These are phyloP conservation scores for Platalea minor DNA, from an alignment of 2,797 vertebrate species.

Conservation along the genomic window DNA sequence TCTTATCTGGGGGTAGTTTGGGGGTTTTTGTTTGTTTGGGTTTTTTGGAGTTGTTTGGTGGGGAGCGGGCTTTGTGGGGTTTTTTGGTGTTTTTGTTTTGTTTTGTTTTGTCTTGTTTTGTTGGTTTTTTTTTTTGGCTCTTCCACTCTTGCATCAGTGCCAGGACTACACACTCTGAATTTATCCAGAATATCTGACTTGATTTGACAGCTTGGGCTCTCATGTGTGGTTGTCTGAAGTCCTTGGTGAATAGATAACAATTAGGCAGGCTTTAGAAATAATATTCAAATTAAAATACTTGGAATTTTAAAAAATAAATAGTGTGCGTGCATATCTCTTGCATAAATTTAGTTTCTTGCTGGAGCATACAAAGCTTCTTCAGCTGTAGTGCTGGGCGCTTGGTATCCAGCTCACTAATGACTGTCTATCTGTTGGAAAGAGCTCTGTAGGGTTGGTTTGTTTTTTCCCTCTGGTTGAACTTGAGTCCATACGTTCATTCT, in stretches of 20 bases:
- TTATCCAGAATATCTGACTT: not conserved
- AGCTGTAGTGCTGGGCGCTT: not conserved
- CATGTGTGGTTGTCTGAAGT: not conserved
- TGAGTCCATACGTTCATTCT: not conserved
- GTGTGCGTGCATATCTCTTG: not conserved
- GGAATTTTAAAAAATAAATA: not conserved
- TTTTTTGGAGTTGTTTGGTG: too few relatives aligned
- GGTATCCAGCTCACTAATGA: not conserved
- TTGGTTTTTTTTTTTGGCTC: not conserved
- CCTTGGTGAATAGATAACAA: not conserved
- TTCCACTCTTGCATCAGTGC: not conserved
- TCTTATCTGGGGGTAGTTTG: not conserved
- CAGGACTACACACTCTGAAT: not conserved
- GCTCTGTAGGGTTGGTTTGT: not conserved
- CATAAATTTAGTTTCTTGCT: not conserved
- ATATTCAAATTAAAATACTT: not conserved
- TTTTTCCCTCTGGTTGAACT: not conserved
- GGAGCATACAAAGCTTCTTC: not conserved
- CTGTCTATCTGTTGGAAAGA: not conserved
- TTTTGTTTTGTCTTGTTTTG: not conserved
- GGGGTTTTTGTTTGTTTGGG: not conserved
- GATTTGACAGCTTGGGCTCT: not conserved
- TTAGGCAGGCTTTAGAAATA: not conserved
- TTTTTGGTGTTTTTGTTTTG: not conserved
- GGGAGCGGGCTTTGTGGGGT: too few relatives aligned